Evolutionary conservation across 1,140 invertebrate species (phyloP).

Genomic region (Parapsyche elsis): DNA sequence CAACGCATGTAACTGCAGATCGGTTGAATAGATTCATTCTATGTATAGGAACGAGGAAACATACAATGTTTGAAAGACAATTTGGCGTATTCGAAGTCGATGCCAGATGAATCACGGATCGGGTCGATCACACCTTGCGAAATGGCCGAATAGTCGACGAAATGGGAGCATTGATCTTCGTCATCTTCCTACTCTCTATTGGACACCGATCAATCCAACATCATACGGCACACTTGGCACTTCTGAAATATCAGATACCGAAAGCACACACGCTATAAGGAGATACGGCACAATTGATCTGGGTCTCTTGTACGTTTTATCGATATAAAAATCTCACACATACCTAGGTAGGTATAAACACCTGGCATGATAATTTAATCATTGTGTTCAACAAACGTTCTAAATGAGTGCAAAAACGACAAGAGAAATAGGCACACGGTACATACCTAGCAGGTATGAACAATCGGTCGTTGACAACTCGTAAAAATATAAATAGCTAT

Average conservation of each 20-base stretch:
- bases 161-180: conserved; percentile 41
- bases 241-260: conserved; percentile 45
- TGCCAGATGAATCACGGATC: not conserved
- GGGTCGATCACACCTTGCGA: conserved; percentile 29
- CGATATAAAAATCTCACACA: no score
- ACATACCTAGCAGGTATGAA: not conserved
- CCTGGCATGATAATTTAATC: no score
- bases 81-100: not conserved
- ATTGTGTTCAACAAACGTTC: no score
- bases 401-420: not conserved
- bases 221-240: conserved; percentile 53
- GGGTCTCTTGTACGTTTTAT: not conserved
- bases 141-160: conserved; percentile 38
- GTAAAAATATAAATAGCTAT: conserved; percentile 12
- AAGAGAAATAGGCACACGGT: conserved; percentile 5
- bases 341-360: no score
- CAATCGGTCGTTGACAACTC: conserved; percentile 8
- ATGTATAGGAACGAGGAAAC: not conserved
- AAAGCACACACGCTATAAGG: conserved; percentile 28
- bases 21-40: no score
- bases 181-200: conserved; percentile 41
- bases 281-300: conserved; percentile 17
- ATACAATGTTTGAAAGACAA: not conserved
- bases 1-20: not conserved
- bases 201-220: conserved; percentile 23